Base-by-base conservation (phyloP, 2,113 vertebrate species). In the Lampris megalopsis region DNA sequence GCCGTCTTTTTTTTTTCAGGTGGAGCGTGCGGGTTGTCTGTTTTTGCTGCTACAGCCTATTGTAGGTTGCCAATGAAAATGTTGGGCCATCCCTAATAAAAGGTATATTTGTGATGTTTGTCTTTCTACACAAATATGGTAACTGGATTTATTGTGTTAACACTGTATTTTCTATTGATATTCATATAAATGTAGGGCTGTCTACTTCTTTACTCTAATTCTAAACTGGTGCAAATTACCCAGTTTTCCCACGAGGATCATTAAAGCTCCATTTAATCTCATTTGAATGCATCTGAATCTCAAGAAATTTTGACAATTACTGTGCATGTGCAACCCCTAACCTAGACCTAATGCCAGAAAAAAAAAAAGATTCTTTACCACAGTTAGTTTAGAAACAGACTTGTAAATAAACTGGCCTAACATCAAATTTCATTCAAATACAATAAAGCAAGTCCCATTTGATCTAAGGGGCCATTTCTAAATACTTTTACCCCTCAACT, bases 401-500 rank as follows among this genome's bases (percentile, higher is more conserved):
- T 6, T 67, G 10, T 59, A 58, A 48, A 69, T 58, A 58, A 58
- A 59, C 36, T 41, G 6, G 7, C n/a, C 49, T 53, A 35, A 68
- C 35, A 60, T 40, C 8, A 58, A 54, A 63, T 63, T 73, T 64
- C 13, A 48, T 45, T 47, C 71, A 65, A 64, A 64, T 57, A n/a
- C 43, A 66, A 50, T 48, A 58, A 53, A 41, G 43, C n/a, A 6
- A 3, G 47, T 9, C 65, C 35, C 65, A 70, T 88, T 73, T 81
- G 73, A 83, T 77, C 80, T 38, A 3, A 59, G 37, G 65, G 75
- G n/a, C 41, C 64, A 79, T 81, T 65, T 84, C 75, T 81, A 53
- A 56, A 48, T 40, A 3, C 43, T 50, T 58, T 60, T 9, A 9
- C 49, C 56, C 11, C 9, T 49, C 48, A 49, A 77, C 66, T 59